Evolutionary conservation across 92 coral and sea anemone species (phyloP).

Genomic region (Micromussa lordhowensis): DNA sequence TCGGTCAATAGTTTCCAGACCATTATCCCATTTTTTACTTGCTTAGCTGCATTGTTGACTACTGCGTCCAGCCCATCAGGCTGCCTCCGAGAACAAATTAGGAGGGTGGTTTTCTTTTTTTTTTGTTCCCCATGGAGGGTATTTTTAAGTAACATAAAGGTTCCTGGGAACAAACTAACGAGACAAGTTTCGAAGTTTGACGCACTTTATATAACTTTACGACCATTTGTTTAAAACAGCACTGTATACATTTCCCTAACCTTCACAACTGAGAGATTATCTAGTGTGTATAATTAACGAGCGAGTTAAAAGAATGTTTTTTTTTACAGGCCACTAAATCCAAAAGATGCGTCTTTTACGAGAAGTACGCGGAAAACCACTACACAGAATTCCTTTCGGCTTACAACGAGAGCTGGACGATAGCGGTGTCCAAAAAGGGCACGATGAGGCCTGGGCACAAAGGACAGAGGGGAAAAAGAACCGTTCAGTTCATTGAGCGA

Average conservation of each 20-base stretch:
- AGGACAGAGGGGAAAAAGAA: constrained; percentile 74
- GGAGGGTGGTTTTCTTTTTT: no score
- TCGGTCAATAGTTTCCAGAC: neutral
- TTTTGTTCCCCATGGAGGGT: neutral
- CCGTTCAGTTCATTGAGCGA: constrained; percentile 83
- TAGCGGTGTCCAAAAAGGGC: constrained; percentile 84
- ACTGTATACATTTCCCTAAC: neutral
- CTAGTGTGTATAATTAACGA: neutral
- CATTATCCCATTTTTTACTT: neutral
- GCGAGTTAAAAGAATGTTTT: neutral
- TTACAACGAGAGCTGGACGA: constrained; percentile 75
- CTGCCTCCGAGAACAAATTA: no score
- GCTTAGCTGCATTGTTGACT: neutral
- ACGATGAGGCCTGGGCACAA: constrained; percentile 87
- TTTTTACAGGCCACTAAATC: constrained; percentile 66
- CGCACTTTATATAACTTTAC: neutral
- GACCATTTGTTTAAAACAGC: neutral
- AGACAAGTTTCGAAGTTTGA: neutral
- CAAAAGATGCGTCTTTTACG: constrained; percentile 83
- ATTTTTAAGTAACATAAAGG: neutral
- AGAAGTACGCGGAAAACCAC: constrained; percentile 77
- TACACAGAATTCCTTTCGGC: constrained; percentile 86
- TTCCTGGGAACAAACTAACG: neutral
- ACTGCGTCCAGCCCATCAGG: no score
- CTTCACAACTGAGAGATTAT: neutral